These are phyloP conservation scores for Diloba caeruleocephala DNA, from an alignment of 2,888 invertebrate genomes.

Conservation along the genomic window DNA sequence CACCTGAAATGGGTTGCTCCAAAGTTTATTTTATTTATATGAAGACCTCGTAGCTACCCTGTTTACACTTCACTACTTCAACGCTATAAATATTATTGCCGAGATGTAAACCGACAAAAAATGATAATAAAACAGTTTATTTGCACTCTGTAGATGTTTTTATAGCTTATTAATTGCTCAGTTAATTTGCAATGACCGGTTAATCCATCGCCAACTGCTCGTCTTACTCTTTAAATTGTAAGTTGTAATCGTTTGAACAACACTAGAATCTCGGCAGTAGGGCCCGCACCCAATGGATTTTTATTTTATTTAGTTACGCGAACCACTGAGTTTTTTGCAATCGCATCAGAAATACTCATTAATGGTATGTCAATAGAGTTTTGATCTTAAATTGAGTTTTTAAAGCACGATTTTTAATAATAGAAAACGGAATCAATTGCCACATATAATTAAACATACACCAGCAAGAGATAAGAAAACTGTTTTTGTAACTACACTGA, in stretches of 20 bases:
- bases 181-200: conserved; percentile 39
- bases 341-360: conserved; percentile 80
- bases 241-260: conserved; percentile 49
- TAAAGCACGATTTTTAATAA: conserved; percentile 39
- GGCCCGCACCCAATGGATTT: conserved; percentile 75
- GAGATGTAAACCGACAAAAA: too few relatives aligned
- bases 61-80: conserved; percentile 28
- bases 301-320: conserved; percentile 80
- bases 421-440: conserved; percentile 4
- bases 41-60: conserved; percentile 31
- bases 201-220: conserved; percentile 53
- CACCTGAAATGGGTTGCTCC: conserved; percentile 49
- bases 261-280: conserved; percentile 61
- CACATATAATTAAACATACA: not conserved
- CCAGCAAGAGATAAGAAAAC: not conserved
- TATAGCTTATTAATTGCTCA: conserved; percentile 28
- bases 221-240: conserved; percentile 38
- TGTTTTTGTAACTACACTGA: not conserved
- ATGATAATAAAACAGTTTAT: not conserved
- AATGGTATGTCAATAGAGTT: conserved; percentile 67
- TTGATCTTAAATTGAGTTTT: conserved; percentile 59
- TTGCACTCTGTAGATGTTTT: conserved; percentile 16
- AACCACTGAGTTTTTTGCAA: conserved; percentile 82
- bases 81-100: conserved; percentile 25
- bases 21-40: conserved; percentile 52